Conservation (phyloP, 2,888 invertebrate genomes). For the Acleris sparsana region DNA sequence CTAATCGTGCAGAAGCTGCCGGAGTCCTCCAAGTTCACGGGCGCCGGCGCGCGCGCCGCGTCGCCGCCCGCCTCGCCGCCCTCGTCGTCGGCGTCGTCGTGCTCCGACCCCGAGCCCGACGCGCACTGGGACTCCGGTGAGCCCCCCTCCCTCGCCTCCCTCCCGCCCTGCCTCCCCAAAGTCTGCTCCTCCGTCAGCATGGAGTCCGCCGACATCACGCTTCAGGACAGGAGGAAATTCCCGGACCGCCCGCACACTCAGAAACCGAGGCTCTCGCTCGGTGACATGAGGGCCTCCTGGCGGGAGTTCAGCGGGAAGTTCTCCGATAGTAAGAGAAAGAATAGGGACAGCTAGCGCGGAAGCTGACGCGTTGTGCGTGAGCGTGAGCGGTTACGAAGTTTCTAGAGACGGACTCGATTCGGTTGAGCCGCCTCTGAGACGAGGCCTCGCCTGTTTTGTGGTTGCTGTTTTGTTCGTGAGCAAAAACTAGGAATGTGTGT, state of each 20-base stretch:
- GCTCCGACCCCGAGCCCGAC: constrained; percentile 69
- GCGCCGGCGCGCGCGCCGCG: constrained; percentile 45
- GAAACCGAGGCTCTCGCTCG: constrained; percentile 49
- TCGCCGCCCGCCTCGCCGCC: constrained; percentile 48
- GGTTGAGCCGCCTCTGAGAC: too few relatives aligned
- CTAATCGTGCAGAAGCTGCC: constrained; percentile 85
- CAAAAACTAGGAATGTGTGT: too few relatives aligned
- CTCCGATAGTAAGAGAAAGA: constrained; percentile 53
- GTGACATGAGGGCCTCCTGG: constrained; percentile 62
- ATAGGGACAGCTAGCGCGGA: constrained; percentile 44
- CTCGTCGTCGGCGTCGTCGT: constrained; percentile 59
- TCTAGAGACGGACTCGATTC: too few relatives aligned
- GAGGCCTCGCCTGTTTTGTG: not conserved
- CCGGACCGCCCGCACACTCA: constrained; percentile 7
- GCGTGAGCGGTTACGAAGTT: not conserved
- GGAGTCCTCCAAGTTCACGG: constrained; percentile 65
- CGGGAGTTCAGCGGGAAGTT: constrained; percentile 60
- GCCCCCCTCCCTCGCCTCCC: too few relatives aligned
- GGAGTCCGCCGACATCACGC: constrained; percentile 24
- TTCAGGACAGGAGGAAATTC: not conserved
- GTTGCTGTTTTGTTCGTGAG: not conserved
- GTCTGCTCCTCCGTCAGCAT: constrained; percentile 29
- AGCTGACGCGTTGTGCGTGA: not conserved
- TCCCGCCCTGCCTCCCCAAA: not conserved
- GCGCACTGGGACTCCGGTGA: constrained; percentile 91